Base-by-base conservation (phyloP, 2,113 vertebrate genomes). In the Chlamydotis undulata region DNA sequence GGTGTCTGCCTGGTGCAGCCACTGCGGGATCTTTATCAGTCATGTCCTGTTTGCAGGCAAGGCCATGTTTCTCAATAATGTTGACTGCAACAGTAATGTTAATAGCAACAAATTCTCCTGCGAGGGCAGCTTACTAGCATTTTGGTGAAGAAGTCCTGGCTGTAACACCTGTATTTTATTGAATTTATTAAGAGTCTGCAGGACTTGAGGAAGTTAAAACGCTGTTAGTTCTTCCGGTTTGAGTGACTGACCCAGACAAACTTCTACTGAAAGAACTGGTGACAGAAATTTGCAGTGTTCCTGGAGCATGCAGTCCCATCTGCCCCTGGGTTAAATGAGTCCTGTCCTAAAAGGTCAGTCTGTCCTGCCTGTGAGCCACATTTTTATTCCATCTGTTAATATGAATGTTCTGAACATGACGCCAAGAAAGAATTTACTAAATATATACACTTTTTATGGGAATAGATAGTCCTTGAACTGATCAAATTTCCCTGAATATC, bases 321-420 rank as follows among this genome's bases (percentile, higher is more conserved):
- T 96, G 85, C 68, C 39, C 0, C 1, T 52, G 59, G 31, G n/a
- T 85, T 63, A 84, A 67, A 82, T 71, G 85, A 93, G 65, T 71
- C 19, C 47, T 93, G 77, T 76, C 73, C 57, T 91, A 64, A 45
- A 95, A 96, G 90, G 90, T 96, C 90, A 92, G 60, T 82, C 71
- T 77, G 86, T 81, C 88, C 83, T 96, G 70, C 76, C 64, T 81
- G 0, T 75, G 35, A 92, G 73, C 85, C 29, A 75, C 80, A 68
- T 85, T 95, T 78, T 96, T 83, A 68, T 83, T 94, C 87, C 94
- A 83, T 97, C 96, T 97, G 87, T 90, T 95, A 91, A 53, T 65
- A 29, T 61, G 70, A 83, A 70, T 83, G 70, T 89, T 93, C 89
- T 89, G 86, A 71, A 87, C 35, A 78, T 59, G 56, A 75, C 68